Evolutionary conservation across 2,113 vertebrate genomes (phyloP).

Genomic region (Chionodraco myersi): DNA sequence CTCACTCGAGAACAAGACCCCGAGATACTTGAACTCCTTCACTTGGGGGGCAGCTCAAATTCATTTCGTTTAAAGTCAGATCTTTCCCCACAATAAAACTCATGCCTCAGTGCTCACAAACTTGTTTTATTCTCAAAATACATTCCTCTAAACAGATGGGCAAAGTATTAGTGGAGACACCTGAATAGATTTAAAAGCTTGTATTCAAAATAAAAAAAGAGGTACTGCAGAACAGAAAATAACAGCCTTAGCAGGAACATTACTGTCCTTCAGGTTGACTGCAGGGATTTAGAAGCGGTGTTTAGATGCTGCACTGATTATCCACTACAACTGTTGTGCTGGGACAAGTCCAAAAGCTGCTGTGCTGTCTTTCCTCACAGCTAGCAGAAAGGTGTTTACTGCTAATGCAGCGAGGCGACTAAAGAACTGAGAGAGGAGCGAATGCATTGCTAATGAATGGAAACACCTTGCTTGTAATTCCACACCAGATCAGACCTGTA

Average conservation of each 20-base stretch:
- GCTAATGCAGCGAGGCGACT: constrained; percentile 40
- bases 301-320: constrained; percentile 16
- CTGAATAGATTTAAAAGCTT: too few relatives aligned
- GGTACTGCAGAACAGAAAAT: neutral
- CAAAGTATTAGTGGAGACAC: too few relatives aligned
- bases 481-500: constrained; percentile 1
- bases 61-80: neutral
- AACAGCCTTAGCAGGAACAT: too few relatives aligned
- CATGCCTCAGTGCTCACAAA: neutral
- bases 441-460: constrained; percentile 69
- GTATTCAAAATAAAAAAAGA: too few relatives aligned
- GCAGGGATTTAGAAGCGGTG: constrained; percentile 23
- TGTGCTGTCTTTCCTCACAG: constrained; percentile 38
- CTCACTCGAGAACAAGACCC: too few relatives aligned
- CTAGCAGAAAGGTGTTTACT: constrained; percentile 67
- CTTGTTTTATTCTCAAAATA: neutral
- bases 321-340: constrained; percentile 27
- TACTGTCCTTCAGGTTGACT: neutral
- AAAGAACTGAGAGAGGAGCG: constrained; percentile 28
- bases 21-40: too few relatives aligned
- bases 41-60: neutral
- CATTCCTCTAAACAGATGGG: too few relatives aligned
- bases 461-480: constrained; percentile 65
- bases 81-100: neutral
- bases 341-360: constrained; percentile 45